Evolutionary conservation across 2,888 invertebrate species (phyloP), one percentile per base, ranked within the genome.

Genomic region (Sipha maydis): DNA sequence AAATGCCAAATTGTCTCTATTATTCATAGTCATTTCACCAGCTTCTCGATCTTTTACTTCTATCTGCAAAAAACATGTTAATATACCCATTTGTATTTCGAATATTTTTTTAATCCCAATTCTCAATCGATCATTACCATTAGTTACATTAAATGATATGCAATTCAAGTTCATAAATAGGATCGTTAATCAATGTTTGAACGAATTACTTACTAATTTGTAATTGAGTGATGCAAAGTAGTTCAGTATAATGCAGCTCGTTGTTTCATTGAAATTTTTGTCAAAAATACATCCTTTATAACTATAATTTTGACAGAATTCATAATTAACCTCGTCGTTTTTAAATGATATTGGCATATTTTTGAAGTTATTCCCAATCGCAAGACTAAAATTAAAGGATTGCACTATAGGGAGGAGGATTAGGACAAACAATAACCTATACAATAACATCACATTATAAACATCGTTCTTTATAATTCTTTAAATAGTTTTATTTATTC

Each of bases 261-360:
- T 48, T 31, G 31, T 56, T 19, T 56, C 48, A 34, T 56, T 83
- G 54, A 8, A 3, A 9, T 14, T 25, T 0, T 83, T 38, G 9
- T 75, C n/a, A 19, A 83, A 73, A 48, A 83, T 73, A 31, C 83
- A 83, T 61, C 25, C 61, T 31, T 73, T 56, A 3, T 25, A 4
- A 19, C 61, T 76, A 2, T 7, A 69, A 11, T 41, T 9, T 38
- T 41, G 31, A 9, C 75, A 84, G 48, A 76, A 21, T 28, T 5
- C 14, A 28, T 25, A 34, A 28, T 9, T 41, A 7, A 91, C 88
- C 90, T 93, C 93, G 19, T 92, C 90, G 90, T 93, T 93, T 34
- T 93, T 92, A 8, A 93, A 91, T 31, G 92, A 92, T 19, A 93
- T 89, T 11, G 90, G 91, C 75, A 93, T 91, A 56, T 92, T 91